Evolutionary conservation across 1,140 invertebrate genomes (phyloP).

Genomic region (Aphis gossypii): DNA sequence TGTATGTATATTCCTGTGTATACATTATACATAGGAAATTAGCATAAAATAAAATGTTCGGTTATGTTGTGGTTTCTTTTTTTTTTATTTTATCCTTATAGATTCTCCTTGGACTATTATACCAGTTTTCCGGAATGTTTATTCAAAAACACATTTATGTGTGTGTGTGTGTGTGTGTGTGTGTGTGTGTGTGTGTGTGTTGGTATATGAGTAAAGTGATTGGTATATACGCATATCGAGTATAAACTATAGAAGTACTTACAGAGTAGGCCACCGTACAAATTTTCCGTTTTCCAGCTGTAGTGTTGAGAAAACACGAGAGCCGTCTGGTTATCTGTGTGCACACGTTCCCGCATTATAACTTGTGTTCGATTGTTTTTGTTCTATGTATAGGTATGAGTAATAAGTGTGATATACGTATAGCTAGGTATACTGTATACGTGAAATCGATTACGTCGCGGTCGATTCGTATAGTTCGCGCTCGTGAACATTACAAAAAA

Average conservation of each 20-base stretch:
- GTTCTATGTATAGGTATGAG: not conserved
- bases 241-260: not conserved
- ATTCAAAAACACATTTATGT: not conserved
- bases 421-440: too few species aligned
- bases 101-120: conserved; percentile 55
- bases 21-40: not conserved
- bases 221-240: not conserved
- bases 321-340: not conserved
- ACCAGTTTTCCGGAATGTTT: conserved; percentile 53
- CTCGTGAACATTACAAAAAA: not conserved
- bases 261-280: not conserved
- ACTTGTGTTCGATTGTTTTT: not conserved
- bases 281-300: not conserved
- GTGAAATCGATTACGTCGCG: not conserved
- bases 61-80: not conserved
- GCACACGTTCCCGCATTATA: not conserved
- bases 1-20: not conserved
- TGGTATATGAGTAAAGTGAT: not conserved
- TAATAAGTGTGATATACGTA: too few species aligned
- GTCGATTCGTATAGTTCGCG: not conserved
- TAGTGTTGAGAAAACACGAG: too few species aligned
- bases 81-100: conserved; percentile 23
- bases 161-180: too few species aligned
- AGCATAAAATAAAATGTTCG: conserved; percentile 40
- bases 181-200: too few species aligned